A percentile compares a stretch with the other conserved stretches of the same genome.
Conservation (phyloP, 2,888 invertebrate species). For the Platypus cylindrus region DNA sequence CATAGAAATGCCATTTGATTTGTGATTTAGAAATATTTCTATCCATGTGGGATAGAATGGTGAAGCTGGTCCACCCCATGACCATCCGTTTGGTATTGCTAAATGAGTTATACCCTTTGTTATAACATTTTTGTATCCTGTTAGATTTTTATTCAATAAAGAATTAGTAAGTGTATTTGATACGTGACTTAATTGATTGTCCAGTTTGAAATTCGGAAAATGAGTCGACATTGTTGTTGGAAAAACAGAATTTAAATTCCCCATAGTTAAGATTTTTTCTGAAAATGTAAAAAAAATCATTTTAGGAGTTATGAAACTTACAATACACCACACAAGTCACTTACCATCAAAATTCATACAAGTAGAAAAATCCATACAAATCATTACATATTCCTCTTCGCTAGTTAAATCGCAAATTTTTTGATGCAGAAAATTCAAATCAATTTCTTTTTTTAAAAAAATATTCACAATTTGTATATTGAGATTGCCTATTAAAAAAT, state of each 20-base stretch:
- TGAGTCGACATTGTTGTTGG: slow-evolving; percentile 25
- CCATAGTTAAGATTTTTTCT: slow-evolving; percentile 22
- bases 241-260: slow-evolving; percentile 24
- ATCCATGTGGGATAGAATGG: slow-evolving; percentile 65
- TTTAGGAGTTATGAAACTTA: no score
- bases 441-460: slow-evolving; percentile 18
- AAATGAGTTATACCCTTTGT: slow-evolving; percentile 59
- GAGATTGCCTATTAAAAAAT: slow-evolving; percentile 40
- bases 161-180: slow-evolving; percentile 22
- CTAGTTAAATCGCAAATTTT: slow-evolving; percentile 22
- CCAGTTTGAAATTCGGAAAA: slow-evolving; percentile 14
- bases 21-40: slow-evolving; percentile 42
- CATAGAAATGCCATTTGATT: slow-evolving; percentile 23
- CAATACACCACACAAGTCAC: no score
- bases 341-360: slow-evolving; percentile 21
- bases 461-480: slow-evolving; percentile 40
- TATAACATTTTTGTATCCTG: slow-evolving; percentile 50
- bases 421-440: slow-evolving; percentile 18
- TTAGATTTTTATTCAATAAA: slow-evolving; percentile 28
- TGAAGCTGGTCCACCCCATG: slow-evolving; percentile 68
- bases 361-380: slow-evolving; percentile 30
- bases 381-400: slow-evolving; percentile 25
- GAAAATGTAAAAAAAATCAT: no score
- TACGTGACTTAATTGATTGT: slow-evolving; percentile 15
- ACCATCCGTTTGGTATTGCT: slow-evolving; percentile 74